These are phyloP conservation scores for Scytalopus superciliaris DNA, from an alignment of 2,113 vertebrate species.

Conservation along the genomic window DNA sequence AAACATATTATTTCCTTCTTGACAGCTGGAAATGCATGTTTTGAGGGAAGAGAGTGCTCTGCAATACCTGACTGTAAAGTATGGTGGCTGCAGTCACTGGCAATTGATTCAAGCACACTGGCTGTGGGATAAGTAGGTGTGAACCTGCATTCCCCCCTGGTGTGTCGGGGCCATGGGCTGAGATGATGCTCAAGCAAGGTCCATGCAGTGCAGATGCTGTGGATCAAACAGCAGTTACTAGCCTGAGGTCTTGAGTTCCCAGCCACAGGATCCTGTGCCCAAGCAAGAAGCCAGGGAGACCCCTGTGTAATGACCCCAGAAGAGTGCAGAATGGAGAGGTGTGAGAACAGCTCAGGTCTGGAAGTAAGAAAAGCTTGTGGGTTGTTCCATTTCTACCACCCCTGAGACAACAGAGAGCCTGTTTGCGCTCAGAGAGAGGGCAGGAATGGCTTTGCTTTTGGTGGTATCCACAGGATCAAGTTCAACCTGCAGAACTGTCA, in stretches of 20 bases:
- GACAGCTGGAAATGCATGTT: neutral
- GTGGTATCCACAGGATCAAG: neutral
- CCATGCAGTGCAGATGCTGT: neutral
- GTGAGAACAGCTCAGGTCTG: neutral
- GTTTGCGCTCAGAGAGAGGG: neutral
- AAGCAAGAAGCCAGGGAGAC: neutral
- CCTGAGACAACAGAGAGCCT: neutral
- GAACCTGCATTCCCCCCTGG: neutral
- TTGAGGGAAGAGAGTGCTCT: neutral
- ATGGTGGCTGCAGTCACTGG: neutral
- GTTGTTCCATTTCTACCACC: neutral
- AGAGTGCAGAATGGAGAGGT: fast-evolving
- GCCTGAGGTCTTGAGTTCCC: neutral
- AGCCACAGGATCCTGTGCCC: fast-evolving
- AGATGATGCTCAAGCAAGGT: neutral
- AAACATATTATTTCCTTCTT: neutral
- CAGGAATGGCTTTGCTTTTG: neutral
- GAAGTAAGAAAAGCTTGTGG: neutral
- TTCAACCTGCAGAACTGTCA: neutral
- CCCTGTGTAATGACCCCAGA: neutral
- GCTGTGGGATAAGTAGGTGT: neutral
- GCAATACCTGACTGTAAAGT: neutral
- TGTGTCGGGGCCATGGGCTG: neutral
- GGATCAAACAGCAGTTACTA: fast-evolving
- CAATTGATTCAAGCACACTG: neutral